A percentile compares a stretch with the other conserved stretches of the same genome.
phyloP scores from a whole-genome alignment of 2,113 vertebrate species.

The Oreochromis aureus region DNA sequence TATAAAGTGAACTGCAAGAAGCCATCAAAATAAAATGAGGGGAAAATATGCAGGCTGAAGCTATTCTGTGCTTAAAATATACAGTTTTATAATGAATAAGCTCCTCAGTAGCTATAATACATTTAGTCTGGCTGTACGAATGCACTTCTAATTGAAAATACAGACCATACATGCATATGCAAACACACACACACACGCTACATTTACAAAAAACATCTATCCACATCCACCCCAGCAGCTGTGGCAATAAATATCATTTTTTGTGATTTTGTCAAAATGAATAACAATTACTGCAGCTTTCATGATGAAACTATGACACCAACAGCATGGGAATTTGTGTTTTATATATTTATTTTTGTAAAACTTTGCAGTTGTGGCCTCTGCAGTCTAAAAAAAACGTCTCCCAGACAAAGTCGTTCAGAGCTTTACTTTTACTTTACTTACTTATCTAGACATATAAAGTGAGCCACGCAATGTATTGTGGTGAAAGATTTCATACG shows the following conservation, averaged over 20 bases:
- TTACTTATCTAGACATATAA: neutral
- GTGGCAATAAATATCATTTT: neutral
- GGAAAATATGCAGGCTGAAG: neutral
- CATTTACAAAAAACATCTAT: neutral
- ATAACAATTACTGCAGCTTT: neutral
- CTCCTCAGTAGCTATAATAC: neutral
- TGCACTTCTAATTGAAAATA: neutral
- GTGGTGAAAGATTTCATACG: neutral
- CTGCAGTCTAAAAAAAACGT: accelerated
- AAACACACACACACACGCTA: neutral
- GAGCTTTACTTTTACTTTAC: neutral
- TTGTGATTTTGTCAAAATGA: neutral
- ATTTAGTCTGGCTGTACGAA: neutral
- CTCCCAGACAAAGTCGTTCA: accelerated
- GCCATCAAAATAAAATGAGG: neutral
- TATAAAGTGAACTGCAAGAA: neutral
- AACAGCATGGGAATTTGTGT: accelerated
- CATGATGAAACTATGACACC: neutral
- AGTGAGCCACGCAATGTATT: neutral
- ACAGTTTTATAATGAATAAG: neutral
- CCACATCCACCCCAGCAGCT: neutral
- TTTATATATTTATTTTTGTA: neutral
- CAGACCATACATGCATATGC: neutral
- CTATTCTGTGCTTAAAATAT: neutral
- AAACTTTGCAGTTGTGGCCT: neutral